Conservation (phyloP, 2,113 vertebrate species). For the Phylloscopus trochilus region DNA sequence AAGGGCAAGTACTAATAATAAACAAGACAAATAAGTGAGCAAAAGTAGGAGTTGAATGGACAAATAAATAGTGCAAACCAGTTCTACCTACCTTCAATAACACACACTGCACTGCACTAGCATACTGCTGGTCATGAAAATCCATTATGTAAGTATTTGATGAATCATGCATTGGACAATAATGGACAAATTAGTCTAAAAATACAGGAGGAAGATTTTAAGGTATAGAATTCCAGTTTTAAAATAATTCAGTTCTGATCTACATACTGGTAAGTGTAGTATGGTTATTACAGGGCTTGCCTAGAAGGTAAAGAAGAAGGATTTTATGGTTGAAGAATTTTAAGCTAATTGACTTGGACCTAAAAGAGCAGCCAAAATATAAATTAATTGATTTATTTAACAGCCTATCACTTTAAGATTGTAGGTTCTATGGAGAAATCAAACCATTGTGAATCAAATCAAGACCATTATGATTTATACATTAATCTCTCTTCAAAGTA, state of each 20-base stretch:
- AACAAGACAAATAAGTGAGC: not conserved
- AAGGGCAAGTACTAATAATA: not conserved
- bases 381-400: not conserved
- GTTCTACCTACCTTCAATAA: not conserved
- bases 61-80: not conserved
- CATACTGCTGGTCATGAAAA: not conserved
- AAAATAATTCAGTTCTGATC: not conserved
- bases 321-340: not conserved
- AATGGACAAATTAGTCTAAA: not conserved
- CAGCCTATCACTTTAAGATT: not conserved
- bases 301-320: not conserved
- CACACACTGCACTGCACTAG: not conserved
- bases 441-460: not conserved
- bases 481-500: not conserved
- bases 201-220: not conserved
- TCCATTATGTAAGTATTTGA: not conserved
- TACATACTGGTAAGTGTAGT: not conserved
- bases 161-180: not conserved
- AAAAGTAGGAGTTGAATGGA: not conserved
- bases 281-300: not conserved
- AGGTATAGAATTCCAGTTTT: not conserved
- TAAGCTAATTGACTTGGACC: not conserved
- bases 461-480: not conserved
- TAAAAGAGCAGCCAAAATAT: not conserved
- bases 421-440: not conserved